These are phyloP conservation scores for Lerema accius DNA, from an alignment of 1,140 invertebrate genomes.

Conservation along the genomic window DNA sequence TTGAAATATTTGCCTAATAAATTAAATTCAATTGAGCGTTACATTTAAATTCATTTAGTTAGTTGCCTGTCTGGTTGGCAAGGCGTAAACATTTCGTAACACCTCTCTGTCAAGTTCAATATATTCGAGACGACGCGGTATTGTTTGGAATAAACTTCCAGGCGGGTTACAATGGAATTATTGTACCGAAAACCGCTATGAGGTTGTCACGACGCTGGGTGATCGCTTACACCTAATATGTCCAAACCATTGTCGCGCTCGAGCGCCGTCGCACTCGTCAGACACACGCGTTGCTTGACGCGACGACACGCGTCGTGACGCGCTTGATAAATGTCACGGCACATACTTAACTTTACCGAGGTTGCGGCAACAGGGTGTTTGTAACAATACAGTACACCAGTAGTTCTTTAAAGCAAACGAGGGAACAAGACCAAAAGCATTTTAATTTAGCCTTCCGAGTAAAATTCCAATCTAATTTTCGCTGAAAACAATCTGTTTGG, in stretches of 20 bases:
- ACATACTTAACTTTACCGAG: too few relatives aligned
- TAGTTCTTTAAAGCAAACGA: too few relatives aligned
- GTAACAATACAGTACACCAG: too few relatives aligned
- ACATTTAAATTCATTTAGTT: too few relatives aligned
- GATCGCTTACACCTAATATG: constrained; percentile 17
- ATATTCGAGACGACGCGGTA: constrained; percentile 1
- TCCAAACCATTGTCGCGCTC: constrained; percentile 3
- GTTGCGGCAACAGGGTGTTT: too few relatives aligned
- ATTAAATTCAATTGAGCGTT: too few relatives aligned
- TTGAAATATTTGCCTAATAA: too few relatives aligned
- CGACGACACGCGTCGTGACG: constrained; percentile 8
- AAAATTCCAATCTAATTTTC: constrained; percentile 59
- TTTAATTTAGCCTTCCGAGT: constrained; percentile 50
- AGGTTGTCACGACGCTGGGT: constrained; percentile 4
- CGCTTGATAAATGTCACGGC: constrained; percentile 3
- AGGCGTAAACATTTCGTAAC: constrained; percentile 5
- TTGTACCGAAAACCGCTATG: constrained; percentile 21
- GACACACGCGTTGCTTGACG: too few relatives aligned
- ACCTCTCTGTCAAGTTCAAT: not conserved
- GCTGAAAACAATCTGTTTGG: constrained; percentile 69
- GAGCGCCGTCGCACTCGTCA: constrained; percentile 12
- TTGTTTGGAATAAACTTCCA: constrained; percentile 10
- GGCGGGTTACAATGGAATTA: constrained; percentile 18
- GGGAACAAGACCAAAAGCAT: too few relatives aligned
- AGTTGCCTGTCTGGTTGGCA: not conserved